phyloP scores from a whole-genome alignment of 2,888 invertebrate species.

The Salticus scenicus region DNA sequence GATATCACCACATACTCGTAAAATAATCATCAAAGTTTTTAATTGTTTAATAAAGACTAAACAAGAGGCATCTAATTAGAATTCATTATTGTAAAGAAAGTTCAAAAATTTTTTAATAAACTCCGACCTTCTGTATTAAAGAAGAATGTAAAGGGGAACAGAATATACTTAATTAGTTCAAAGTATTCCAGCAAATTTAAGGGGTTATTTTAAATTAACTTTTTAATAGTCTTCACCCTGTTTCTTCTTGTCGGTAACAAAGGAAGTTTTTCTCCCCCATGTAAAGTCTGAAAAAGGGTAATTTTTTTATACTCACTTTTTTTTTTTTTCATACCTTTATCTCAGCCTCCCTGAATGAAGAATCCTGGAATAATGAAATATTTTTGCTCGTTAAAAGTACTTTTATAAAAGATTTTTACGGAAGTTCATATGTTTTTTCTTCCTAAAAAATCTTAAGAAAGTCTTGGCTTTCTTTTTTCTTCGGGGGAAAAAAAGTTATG shows the following conservation, averaged over 20 bases:
- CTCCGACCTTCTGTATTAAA: background rate
- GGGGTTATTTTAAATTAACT: constrained; percentile 31
- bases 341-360: background rate
- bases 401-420: background rate
- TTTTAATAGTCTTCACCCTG: constrained; percentile 49
- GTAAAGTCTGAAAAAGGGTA: no score
- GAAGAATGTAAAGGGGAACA: background rate
- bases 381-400: constrained; percentile 14
- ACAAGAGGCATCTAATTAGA: background rate
- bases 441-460: background rate
- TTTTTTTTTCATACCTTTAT: background rate
- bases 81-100: constrained; percentile 11
- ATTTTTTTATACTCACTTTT: no score
- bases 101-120: constrained; percentile 1
- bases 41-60: constrained; percentile 3
- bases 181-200: constrained; percentile 15
- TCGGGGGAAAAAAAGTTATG: background rate
- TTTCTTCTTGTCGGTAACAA: constrained; percentile 33
- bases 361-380: background rate
- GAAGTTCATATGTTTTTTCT: background rate
- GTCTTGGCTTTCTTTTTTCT: background rate
- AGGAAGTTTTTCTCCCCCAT: background rate
- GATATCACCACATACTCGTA: no score
- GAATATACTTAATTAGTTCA: constrained; percentile 53
- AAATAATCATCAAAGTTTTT: background rate